Base-by-base conservation (phyloP, 2,888 invertebrate genomes). In the Cerastoderma edule region DNA sequence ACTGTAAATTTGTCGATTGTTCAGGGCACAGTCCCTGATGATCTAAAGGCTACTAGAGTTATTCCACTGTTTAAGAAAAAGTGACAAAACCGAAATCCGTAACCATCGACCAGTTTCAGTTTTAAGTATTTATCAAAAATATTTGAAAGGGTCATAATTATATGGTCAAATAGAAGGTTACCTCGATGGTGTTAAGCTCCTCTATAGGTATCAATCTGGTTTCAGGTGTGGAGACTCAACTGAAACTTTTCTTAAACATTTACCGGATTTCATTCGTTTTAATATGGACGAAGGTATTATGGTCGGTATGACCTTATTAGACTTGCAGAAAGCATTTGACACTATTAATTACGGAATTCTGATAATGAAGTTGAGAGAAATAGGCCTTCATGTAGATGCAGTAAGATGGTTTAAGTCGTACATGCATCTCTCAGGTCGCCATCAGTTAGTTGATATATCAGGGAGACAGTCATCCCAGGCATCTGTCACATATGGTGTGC, bases 231-330 rank as follows among this genome's bases (percentile, higher is more conserved):
- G 27, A 4, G 56, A 63, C 39, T 73, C 73, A n/a, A 73, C 73
- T 56, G 56, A 69, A 33, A 63, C 67, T 33, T n/a, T n/a, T n/a
- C n/a, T n/a, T n/a, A n/a, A n/a, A n/a, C 67, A 78, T 64, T 33
- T 75, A 19, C 39, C 56, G 22, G 69, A 65, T 63, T 67, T 56
- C 46, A 75, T 72, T n/a, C 60, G 65, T 54, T 30, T 57, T 8
- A 48, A 68, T 28, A 75, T 64, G 33, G 67, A 65, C 24, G 54
- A 67, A 33, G 54, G 63, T 39, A n/a, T 56, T n/a, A n/a, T n/a
- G n/a, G n/a, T n/a, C n/a, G n/a, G n/a, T n/a, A n/a, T n/a, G n/a
- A n/a, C n/a, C n/a, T n/a, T n/a, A n/a, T n/a, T n/a, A n/a, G n/a
- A n/a, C n/a, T n/a, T n/a, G n/a, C n/a, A n/a, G n/a, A n/a, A n/a